Evolutionary conservation across 2,888 invertebrate species (phyloP).

Genomic region (Parnassius smintheus): DNA sequence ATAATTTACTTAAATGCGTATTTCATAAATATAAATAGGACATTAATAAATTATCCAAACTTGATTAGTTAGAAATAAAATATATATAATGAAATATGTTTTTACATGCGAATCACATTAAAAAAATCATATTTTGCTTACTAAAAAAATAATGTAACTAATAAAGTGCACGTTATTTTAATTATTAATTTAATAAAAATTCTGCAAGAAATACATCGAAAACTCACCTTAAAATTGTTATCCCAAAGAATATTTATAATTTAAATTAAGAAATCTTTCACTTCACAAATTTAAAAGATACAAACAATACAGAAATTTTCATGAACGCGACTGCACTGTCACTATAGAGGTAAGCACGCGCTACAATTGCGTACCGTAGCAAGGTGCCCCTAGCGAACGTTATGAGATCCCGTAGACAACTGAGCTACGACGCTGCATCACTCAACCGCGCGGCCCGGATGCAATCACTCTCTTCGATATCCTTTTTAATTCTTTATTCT

Average conservation of each 20-base stretch:
- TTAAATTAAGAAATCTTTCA: conserved; percentile 4
- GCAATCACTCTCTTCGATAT: conserved; percentile 40
- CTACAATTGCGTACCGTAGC: conserved; percentile 26
- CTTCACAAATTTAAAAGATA: conserved; percentile 25
- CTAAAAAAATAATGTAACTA: too few species aligned
- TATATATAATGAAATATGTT: too few species aligned
- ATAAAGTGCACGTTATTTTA: too few species aligned
- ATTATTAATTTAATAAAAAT: too few species aligned
- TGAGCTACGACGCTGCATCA: conserved; percentile 50
- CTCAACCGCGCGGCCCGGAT: conserved; percentile 36
- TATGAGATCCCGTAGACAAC: conserved; percentile 53
- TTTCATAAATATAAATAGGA: too few species aligned
- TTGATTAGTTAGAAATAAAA: too few species aligned
- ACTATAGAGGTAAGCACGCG: conserved; percentile 19
- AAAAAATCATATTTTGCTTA: too few species aligned
- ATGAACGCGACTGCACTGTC: conserved; percentile 16
- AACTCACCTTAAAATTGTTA: conserved; percentile 15
- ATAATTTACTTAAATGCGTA: too few species aligned
- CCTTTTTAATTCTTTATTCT: conserved; percentile 44
- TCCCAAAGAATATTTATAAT: conserved; percentile 7
- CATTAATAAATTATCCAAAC: too few species aligned
- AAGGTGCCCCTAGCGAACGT: conserved; percentile 37
- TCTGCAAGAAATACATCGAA: neutral
- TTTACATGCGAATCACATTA: too few species aligned
- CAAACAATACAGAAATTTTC: conserved; percentile 23